Conservation (phyloP, 1,140 invertebrate species). For the Cherax destructor region DNA sequence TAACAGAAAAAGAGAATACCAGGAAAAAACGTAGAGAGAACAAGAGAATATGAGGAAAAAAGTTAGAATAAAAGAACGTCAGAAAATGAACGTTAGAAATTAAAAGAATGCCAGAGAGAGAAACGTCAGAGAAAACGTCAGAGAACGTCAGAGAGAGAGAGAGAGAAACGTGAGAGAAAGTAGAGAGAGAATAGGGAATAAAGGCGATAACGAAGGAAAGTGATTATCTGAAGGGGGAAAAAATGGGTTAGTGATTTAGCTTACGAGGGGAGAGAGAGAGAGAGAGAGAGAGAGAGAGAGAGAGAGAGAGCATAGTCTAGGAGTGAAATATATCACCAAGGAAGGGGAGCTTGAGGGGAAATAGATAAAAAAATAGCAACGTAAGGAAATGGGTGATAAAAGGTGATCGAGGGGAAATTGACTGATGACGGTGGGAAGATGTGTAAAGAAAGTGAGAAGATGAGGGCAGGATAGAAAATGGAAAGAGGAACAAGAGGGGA, state of each 20-base stretch:
- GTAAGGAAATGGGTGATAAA: not conserved
- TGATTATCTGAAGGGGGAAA: not conserved
- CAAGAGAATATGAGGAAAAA: no score
- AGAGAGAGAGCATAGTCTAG: not conserved
- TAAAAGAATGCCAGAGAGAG: no score
- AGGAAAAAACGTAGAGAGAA: no score
- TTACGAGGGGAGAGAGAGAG: not conserved
- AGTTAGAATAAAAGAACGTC: no score
- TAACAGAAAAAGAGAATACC: no score
- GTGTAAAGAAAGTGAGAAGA: not conserved
- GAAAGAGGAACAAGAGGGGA: not conserved
- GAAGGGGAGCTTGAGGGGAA: not conserved
- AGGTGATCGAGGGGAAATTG: not conserved
- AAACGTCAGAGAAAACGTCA: no score
- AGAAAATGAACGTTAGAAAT: no score
- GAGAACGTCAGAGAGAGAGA: no score
- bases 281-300: not conserved
- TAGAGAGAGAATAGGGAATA: no score
- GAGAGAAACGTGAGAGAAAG: no score
- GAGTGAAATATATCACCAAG: no score
- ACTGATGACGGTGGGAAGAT: not conserved
- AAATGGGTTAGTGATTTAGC: not conserved
- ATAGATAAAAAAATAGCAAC: not conserved
- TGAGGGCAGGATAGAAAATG: not conserved
- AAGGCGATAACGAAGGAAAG: not conserved